Evolutionary conservation across 2,797 vertebrate genomes (phyloP), one percentile per base, ranked within the genome.

Genomic region (Moxostoma hubbsi): DNA sequence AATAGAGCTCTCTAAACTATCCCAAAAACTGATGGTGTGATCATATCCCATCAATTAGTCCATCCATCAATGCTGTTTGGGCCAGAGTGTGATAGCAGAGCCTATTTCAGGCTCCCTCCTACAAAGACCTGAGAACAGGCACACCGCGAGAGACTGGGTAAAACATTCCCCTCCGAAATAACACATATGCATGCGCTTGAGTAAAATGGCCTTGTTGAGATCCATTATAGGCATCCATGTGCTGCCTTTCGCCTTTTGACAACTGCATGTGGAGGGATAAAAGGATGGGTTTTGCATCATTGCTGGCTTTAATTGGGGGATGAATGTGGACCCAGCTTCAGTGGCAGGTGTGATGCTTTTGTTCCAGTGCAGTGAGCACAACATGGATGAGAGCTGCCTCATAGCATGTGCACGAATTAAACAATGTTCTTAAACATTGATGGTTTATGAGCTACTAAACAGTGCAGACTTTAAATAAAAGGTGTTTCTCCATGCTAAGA

Each of bases 11-110:
- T 85, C 82, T 84, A 84, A 88, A 91, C 75, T 87, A 87, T 83
- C 84, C 84, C 80, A 83, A 74, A 91, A 92, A 92, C 90, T 86
- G 92, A 93, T 91, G 89, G 88, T 79, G 91, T 85, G 82, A 90
- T 94, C 89, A 90, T 90, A 90, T 89, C 75, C 83, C 86, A 92
- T 93, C 92, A 93, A 93, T 94, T 93, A 94, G 89, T 90, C 89
- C 90, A 93, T 94, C 92, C 90, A 93, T 94, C 92, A 93, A 69
- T 81, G 78, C 75, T 89, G 90, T 89, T 91, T 88, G 88, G 89
- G 84, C 83, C 76, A 64, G 46, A 61, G 73, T 65, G 71, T 18
- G 77, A 77, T 54, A 46, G 69, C 9, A 70, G n/a, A 64, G 66
- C 59, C 75, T 82, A 75, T 81, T 80, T 76, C 57, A 79, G 66